A percentile compares a stretch with the other conserved stretches of the same genome.
Evolutionary conservation across 2,113 vertebrate genomes (phyloP).

Genomic region (Oreochromis aureus): DNA sequence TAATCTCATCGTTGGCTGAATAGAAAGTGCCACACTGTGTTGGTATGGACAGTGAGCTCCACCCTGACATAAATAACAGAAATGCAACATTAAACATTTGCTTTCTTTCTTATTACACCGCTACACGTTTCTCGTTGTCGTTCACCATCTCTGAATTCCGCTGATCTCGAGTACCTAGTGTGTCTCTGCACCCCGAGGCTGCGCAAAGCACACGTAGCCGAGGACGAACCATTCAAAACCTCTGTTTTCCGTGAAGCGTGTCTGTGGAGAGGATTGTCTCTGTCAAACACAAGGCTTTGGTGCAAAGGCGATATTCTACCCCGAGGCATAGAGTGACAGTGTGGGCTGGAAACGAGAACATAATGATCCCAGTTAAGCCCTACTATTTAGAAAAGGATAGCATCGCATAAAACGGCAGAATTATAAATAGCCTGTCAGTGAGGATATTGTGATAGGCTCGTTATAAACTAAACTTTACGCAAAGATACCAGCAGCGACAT

Average conservation of each 20-base stretch:
- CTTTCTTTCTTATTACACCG: background rate
- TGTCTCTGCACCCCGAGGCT: background rate
- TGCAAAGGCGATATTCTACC: constrained; percentile 26
- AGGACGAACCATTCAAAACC: constrained; percentile 4
- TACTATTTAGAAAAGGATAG: background rate
- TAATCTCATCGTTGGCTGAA: background rate
- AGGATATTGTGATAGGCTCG: background rate
- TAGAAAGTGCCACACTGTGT: background rate
- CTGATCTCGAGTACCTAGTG: background rate
- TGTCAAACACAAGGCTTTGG: constrained; percentile 31
- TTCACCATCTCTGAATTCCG: background rate
- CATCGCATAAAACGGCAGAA: background rate
- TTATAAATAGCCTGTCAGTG: background rate
- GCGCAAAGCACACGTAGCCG: background rate
- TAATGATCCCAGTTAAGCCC: constrained; percentile 17
- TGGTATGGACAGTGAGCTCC: background rate
- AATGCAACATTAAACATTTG: background rate
- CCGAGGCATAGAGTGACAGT: constrained; percentile 18
- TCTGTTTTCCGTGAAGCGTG: constrained; percentile 4
- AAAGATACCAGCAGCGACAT: background rate
- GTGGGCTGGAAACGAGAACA: constrained; percentile 22
- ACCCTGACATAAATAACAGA: background rate
- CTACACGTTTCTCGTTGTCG: background rate
- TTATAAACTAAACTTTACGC: constrained; percentile 4
- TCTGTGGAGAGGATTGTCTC: constrained; percentile 15